Conservation (phyloP, 1,140 invertebrate genomes). For the Eubasilissa regina region DNA sequence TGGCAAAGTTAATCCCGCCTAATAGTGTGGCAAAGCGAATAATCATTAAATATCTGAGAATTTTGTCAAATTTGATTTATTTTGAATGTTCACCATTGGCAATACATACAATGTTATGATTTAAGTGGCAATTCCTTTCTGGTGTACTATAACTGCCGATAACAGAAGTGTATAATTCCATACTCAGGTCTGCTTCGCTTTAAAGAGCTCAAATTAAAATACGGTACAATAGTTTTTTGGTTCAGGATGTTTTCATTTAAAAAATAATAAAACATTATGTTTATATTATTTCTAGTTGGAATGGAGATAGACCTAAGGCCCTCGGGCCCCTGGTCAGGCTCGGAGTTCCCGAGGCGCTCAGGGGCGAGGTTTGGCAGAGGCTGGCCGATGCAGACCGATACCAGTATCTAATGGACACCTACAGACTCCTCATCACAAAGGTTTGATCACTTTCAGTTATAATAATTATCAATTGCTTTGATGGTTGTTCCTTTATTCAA, state of each 20-base stretch:
- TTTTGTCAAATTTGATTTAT: no score
- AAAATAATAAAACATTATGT: conserved; percentile 14
- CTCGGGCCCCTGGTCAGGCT: conserved; percentile 84
- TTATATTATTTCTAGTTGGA: conserved; percentile 69
- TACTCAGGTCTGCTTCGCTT: no score
- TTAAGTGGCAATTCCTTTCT: no score
- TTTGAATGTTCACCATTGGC: no score
- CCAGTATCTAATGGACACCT: conserved; percentile 91
- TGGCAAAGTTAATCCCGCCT: no score
- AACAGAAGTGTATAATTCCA: no score
- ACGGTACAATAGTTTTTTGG: background rate
- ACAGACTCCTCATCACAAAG: conserved; percentile 93
- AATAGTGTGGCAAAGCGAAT: no score
- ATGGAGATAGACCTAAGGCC: conserved; percentile 84
- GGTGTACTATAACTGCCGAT: no score
- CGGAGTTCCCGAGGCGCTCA: conserved; percentile 95
- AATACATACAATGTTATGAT: no score
- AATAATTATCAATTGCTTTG: no score
- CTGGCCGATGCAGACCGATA: conserved; percentile 90
- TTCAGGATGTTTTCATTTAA: background rate
- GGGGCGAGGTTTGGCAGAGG: conserved; percentile 98
- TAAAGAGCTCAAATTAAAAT: background rate
- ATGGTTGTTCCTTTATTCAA: no score
- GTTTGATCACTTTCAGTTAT: conserved; percentile 63
- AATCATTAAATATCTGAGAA: no score